Evolutionary conservation across 2,888 invertebrate species (phyloP), one percentile per base, ranked within the genome.

Genomic region (Calameuta filiformis): DNA sequence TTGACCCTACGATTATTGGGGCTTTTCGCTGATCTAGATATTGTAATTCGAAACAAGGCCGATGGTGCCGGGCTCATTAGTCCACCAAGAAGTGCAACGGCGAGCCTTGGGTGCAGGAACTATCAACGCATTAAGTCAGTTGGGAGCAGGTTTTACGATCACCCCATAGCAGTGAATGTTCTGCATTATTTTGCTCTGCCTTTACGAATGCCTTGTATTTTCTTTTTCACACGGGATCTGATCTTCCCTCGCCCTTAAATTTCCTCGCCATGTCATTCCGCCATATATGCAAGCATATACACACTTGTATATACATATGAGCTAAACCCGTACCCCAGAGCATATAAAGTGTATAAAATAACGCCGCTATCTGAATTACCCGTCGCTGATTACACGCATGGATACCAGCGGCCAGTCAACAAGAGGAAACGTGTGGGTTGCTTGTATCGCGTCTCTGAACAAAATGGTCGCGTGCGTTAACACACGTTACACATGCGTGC

Each of bases 71-170:
- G 80, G 83, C 84, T 88, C 85, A 87, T 89, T 88, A 87, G 79
- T 68, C 23, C 75, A 34, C 73, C 3, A 12, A 75, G 35, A 35
- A 77, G 78, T 76, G 76, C 74, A 76, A 81, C 74, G 74, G 81
- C 84, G 82, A 81, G 83, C 82, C 31, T 82, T 79, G 23, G 23
- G 23, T 23, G 1, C 56, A 79, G 85, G 85, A 87, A 89, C 87
- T 87, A 90, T 87, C 87, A 89, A 88, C 87, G 87, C 84, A 83
- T 85, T 84, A 88, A 87, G 87, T 88, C 88, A 86, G 87, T 87
- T 88, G 85, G 85, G 88, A 85, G 83, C 76, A 15, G 75, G 83
- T 89, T 91, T 90, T 90, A 90, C 87, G 90, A 89, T 86, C 86
- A 76, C 82, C 82, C 86, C 83, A 85, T 84, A 83, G 77, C 78